phyloP scores from a whole-genome alignment of 1,140 invertebrate genomes.

The Eumeta japonica region DNA sequence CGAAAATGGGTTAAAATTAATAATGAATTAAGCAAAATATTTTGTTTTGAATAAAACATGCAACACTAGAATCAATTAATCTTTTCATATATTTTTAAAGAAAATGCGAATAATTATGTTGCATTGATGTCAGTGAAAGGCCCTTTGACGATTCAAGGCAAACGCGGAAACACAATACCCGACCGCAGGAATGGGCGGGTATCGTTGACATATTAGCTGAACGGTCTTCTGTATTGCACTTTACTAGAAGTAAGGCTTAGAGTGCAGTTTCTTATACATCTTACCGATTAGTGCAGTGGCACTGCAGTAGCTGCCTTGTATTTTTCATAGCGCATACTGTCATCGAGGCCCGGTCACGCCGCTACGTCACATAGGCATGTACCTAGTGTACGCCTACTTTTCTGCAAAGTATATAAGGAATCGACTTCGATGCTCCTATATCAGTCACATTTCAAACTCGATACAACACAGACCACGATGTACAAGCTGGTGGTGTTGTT shows the following conservation, averaged over 20 bases:
- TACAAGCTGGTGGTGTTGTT: constrained; percentile 63
- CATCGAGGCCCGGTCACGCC: constrained; percentile 27
- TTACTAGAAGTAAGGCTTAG: not conserved
- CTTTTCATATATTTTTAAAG: no score
- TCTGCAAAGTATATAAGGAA: constrained; percentile 34
- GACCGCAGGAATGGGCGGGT: constrained; percentile 10
- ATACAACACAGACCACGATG: constrained; percentile 55
- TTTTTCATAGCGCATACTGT: no score
- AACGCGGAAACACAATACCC: constrained; percentile 20
- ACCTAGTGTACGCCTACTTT: constrained; percentile 29
- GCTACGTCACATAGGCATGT: constrained; percentile 38
- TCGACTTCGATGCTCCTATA: constrained; percentile 15
- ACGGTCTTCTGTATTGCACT: not conserved
- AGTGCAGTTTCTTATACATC: not conserved
- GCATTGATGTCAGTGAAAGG: constrained; percentile 46
- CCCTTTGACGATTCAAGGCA: constrained; percentile 37
- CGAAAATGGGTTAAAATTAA: no score
- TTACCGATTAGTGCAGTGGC: no score
- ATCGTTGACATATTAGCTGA: constrained; percentile 7
- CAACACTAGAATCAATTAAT: no score
- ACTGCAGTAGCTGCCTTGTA: no score
- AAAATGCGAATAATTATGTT: no score
- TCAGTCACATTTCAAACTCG: constrained; percentile 31
- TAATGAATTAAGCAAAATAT: no score
- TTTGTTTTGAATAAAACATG: no score